Evolutionary conservation across 2,888 invertebrate species (phyloP).

Genomic region (Mesorhabditis belari): DNA sequence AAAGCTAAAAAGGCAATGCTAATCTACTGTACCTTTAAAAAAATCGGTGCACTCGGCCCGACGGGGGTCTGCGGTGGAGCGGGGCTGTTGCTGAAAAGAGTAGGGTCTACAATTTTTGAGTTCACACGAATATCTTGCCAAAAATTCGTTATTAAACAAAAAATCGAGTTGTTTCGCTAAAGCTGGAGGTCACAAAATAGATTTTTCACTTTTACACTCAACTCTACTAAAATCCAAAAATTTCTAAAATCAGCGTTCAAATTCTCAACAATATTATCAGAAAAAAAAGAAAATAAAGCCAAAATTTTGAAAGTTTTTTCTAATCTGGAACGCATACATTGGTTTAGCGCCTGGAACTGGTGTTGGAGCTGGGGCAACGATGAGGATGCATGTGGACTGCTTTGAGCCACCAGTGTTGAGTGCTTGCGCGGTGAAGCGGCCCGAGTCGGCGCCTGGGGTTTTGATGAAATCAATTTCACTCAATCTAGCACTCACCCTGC

Average conservation of each 20-base stretch:
- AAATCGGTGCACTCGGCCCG: conserved; percentile 67
- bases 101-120: not conserved
- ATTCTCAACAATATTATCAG: no score
- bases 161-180: not conserved
- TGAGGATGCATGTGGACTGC: conserved; percentile 72
- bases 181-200: no score
- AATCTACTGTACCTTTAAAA: conserved; percentile 65
- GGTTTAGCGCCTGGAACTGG: conserved; percentile 48
- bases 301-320: not conserved
- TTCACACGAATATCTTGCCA: not conserved
- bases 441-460: conserved; percentile 20
- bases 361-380: conserved; percentile 62
- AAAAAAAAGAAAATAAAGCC: no score
- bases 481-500: conserved; percentile 13
- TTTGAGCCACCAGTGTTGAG: conserved; percentile 56
- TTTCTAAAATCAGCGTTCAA: no score
- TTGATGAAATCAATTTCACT: no score
- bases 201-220: no score
- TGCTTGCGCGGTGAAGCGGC: conserved; percentile 41
- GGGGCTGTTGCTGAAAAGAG: conserved; percentile 41
- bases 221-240: no score
- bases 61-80: conserved; percentile 53
- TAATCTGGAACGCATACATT: conserved; percentile 8
- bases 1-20: conserved; percentile 3
- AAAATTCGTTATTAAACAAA: not conserved